Evolutionary conservation across 2,113 vertebrate genomes (phyloP).

Genomic region (Panurus biarmicus): DNA sequence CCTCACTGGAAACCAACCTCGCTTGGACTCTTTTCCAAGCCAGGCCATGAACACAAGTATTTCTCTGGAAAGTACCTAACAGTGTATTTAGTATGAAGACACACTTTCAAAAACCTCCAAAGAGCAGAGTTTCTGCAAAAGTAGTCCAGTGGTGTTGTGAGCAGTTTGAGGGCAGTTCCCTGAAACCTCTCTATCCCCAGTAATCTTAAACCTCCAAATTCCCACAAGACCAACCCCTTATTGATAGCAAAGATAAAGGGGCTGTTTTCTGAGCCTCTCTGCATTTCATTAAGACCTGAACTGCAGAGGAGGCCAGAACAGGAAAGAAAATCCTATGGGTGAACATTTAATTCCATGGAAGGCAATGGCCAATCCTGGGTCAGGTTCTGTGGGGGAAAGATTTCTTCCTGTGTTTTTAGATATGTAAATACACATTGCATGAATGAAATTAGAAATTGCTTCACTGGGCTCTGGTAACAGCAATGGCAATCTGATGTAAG

Average conservation of each 20-base stretch:
- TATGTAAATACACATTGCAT: neutral
- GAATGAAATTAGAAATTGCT: neutral
- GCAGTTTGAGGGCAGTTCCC: neutral
- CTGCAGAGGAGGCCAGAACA: neutral
- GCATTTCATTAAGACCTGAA: neutral
- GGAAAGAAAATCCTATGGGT: neutral
- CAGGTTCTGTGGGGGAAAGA: neutral
- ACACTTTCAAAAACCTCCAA: neutral
- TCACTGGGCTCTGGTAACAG: neutral
- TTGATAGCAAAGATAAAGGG: neutral
- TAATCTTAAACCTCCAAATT: neutral
- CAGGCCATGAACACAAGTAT: neutral
- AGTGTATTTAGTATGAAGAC: neutral
- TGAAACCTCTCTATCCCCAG: neutral
- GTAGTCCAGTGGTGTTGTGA: neutral
- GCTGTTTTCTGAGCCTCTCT: neutral
- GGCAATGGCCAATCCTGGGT: neutral
- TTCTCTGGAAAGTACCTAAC: neutral
- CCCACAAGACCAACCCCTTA: neutral
- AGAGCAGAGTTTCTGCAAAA: neutral
- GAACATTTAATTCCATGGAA: neutral
- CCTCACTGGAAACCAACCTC: neutral
- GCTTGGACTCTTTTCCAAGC: neutral
- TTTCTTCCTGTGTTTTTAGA: neutral
- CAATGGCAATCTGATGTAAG: neutral